Conservation (phyloP, 2,888 invertebrate genomes). For the Scrobipalpa atriplicella region DNA sequence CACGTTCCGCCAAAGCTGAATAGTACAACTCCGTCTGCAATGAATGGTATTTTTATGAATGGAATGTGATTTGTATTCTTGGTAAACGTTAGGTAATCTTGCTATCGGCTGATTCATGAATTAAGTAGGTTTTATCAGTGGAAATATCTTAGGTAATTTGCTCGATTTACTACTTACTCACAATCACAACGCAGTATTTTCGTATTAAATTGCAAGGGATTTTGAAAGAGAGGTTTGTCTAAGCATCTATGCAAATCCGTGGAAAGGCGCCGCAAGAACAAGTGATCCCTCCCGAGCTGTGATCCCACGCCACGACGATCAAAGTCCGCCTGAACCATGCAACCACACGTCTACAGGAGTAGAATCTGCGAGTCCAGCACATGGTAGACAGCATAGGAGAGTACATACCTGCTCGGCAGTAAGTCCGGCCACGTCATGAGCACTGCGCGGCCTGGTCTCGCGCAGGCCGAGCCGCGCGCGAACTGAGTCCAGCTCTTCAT, state of each 20-base stretch:
- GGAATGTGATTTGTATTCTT: neutral
- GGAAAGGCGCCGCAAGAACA: too few relatives aligned
- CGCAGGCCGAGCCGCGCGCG: conserved; percentile 88
- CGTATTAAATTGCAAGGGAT: too few relatives aligned
- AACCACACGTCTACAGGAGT: too few relatives aligned
- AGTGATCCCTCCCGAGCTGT: too few relatives aligned
- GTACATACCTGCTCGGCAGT: conserved; percentile 79
- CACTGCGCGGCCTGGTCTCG: conserved; percentile 60
- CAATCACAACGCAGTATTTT: too few relatives aligned
- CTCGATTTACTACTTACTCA: too few relatives aligned
- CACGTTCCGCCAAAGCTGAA: conserved; percentile 89
- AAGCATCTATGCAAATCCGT: too few relatives aligned
- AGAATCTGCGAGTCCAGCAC: too few relatives aligned
- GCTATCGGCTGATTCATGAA: neutral
- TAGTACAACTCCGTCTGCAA: conserved; percentile 96
- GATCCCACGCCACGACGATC: too few relatives aligned
- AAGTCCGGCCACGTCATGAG: conserved; percentile 87
- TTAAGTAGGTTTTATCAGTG: neutral
- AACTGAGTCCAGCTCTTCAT: conserved; percentile 92
- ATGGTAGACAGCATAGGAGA: too few relatives aligned
- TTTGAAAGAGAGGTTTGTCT: too few relatives aligned
- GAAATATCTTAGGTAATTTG: neutral
- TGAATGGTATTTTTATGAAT: conserved; percentile 13
- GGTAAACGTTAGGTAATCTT: neutral
- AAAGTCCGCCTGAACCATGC: too few relatives aligned